Conservation (phyloP, 2,113 vertebrate species). For the Indri indri region DNA sequence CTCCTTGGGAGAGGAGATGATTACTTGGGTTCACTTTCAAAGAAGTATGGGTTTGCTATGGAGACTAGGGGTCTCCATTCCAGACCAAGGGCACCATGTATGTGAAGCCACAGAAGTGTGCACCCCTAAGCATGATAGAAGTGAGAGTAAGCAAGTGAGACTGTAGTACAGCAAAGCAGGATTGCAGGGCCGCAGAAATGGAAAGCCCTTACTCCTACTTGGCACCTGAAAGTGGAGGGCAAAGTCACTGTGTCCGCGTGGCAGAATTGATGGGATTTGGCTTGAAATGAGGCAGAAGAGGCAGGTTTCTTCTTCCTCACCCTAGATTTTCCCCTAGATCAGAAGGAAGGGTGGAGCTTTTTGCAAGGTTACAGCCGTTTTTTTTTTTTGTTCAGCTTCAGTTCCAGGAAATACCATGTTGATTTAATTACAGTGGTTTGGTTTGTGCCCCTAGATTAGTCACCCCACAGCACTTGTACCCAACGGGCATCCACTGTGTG, state of each 20-base stretch:
- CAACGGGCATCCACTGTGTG: background rate
- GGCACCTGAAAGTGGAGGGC: background rate
- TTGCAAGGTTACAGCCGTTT: background rate
- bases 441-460: background rate
- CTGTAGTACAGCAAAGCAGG: background rate
- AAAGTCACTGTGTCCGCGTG: background rate
- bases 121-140: background rate
- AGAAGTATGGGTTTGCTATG: background rate
- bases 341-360: background rate
- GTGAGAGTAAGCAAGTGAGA: background rate
- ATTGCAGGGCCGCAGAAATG: background rate
- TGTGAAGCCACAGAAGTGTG: background rate
- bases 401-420: conserved; percentile 40
- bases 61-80: background rate
- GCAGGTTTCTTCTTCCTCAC: background rate
- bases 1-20: background rate
- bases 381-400: background rate
- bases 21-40: background rate
- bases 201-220: background rate
- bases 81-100: background rate
- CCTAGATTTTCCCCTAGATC: background rate
- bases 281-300: background rate
- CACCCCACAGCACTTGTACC: background rate
- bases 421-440: conserved; percentile 29
- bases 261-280: background rate